Conservation (phyloP, 2,797 vertebrate species). For the Manis crassicaudata region DNA sequence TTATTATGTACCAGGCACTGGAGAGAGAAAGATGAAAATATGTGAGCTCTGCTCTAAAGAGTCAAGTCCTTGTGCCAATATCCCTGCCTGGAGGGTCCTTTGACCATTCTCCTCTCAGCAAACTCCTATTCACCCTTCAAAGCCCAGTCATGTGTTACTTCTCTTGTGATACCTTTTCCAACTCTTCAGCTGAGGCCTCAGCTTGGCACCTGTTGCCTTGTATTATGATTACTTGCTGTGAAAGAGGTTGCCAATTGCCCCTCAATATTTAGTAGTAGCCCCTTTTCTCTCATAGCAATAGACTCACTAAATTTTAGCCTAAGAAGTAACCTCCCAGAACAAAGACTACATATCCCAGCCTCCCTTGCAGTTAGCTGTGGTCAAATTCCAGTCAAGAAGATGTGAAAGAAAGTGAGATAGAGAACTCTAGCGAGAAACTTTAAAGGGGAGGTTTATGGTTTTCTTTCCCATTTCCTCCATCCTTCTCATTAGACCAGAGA, state of each 20-base stretch:
- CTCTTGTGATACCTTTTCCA: background rate
- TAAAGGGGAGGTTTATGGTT: background rate
- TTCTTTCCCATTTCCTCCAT: background rate
- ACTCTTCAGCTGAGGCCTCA: background rate
- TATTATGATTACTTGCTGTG: background rate
- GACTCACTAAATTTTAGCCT: background rate
- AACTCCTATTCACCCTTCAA: background rate
- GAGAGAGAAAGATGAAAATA: background rate
- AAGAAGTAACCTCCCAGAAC: background rate
- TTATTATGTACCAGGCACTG: background rate
- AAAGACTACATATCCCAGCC: constrained; percentile 5
- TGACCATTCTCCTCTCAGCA: background rate
- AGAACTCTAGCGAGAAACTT: background rate
- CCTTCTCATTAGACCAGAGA: background rate
- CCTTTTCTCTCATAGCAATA: background rate
- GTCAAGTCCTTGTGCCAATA: background rate
- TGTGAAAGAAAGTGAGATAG: constrained; percentile 3
- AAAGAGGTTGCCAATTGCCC: background rate
- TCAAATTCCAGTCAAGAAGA: background rate
- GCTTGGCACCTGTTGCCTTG: background rate
- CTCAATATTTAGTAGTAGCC: background rate
- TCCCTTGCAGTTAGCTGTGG: background rate
- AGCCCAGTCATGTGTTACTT: background rate
- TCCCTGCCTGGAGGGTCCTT: background rate
- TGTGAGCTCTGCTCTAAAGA: background rate